Conservation (phyloP, 2,113 vertebrate genomes). For the Chaetorhynchus papuensis region DNA sequence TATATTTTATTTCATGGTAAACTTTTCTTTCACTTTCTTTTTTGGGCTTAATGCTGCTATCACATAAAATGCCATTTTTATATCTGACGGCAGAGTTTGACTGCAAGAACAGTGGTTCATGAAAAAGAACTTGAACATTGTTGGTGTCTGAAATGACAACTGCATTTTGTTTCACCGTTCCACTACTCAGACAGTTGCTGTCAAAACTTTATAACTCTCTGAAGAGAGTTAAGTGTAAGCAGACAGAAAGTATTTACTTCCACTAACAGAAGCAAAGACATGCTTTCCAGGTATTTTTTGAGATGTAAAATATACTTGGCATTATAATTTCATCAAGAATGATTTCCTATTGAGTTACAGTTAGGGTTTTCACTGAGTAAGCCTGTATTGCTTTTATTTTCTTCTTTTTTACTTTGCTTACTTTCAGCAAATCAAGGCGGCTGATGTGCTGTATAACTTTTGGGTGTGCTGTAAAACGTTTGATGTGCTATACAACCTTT, state of each 20-base stretch:
- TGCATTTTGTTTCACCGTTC: background rate
- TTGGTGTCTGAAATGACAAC: background rate
- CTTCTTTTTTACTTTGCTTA: background rate
- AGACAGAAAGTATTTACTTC: background rate
- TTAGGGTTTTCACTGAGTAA: background rate
- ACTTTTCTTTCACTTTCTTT: background rate
- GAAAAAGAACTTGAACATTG: background rate
- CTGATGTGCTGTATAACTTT: background rate
- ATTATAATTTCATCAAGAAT: background rate
- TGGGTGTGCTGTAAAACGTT: background rate
- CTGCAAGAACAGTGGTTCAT: background rate
- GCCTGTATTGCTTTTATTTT: background rate
- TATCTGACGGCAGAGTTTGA: background rate
- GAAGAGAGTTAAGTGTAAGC: background rate
- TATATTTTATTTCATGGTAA: background rate
- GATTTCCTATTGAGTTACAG: background rate
- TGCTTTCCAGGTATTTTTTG: background rate
- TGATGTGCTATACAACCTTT: background rate
- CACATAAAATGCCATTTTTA: background rate
- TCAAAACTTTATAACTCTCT: background rate
- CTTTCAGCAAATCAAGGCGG: background rate
- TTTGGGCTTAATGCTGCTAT: background rate
- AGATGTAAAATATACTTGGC: background rate
- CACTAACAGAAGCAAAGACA: background rate
- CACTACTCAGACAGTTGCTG: background rate